Evolutionary conservation across 1,140 invertebrate species (phyloP).

Genomic region (Drosophila arizonae): DNA sequence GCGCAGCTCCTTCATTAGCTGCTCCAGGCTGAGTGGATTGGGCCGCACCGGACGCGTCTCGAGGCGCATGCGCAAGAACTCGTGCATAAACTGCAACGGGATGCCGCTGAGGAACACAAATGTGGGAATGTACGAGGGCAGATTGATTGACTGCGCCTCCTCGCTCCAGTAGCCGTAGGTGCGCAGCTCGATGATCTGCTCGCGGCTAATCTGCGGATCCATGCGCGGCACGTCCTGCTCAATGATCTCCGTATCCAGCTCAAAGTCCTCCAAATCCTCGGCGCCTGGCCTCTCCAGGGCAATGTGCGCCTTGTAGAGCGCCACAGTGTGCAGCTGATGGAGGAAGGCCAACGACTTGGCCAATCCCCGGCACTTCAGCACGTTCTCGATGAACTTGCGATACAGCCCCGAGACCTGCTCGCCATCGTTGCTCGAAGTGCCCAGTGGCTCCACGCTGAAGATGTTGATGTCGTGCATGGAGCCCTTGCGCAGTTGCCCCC

Average conservation of each 20-base stretch:
- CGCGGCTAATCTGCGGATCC: conserved; percentile 76
- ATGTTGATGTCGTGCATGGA: conserved; percentile 81
- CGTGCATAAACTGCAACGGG: conserved; percentile 93
- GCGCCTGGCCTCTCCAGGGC: conserved; percentile 86
- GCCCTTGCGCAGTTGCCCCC: conserved; percentile 55
- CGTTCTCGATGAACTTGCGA: conserved; percentile 92
- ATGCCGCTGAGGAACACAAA: conserved; percentile 93
- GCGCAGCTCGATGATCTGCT: conserved; percentile 75
- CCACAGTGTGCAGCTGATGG: conserved; percentile 87
- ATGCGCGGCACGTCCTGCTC: conserved; percentile 83
- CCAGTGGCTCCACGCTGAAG: conserved; percentile 75
- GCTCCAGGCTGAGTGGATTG: conserved; percentile 91
- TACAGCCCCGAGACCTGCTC: conserved; percentile 72
- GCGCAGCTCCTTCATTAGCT: conserved; percentile 93
- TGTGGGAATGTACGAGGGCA: conserved; percentile 92
- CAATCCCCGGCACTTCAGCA: conserved; percentile 92
- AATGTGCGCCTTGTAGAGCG: conserved; percentile 88
- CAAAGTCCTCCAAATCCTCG: conserved; percentile 68
- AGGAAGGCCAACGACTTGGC: conserved; percentile 90
- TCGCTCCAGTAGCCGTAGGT: conserved; percentile 90
- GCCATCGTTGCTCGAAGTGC: conserved; percentile 62
- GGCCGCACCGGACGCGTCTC: conserved; percentile 93
- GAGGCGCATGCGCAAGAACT: conserved; percentile 92
- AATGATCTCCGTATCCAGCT: conserved; percentile 64
- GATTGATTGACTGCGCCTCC: conserved; percentile 88